A percentile compares a stretch with the other conserved stretches of the same genome.
Evolutionary conservation across 1,140 invertebrate genomes (phyloP).

Genomic region (Heliconius congener): DNA sequence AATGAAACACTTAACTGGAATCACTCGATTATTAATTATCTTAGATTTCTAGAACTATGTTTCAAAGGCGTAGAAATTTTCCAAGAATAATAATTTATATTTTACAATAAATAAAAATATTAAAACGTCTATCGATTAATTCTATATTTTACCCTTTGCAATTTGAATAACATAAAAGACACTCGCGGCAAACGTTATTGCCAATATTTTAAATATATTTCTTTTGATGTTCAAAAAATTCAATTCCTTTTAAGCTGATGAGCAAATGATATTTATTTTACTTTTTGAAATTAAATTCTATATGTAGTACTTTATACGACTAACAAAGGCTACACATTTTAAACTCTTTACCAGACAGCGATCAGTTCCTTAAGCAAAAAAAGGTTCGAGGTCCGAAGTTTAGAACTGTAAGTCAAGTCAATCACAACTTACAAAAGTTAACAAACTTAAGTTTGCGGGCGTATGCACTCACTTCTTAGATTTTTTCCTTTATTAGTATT

Average conservation of each 20-base stretch:
- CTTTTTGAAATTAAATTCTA: background rate
- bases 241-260: background rate
- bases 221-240: background rate
- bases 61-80: background rate
- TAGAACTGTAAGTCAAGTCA: too few species aligned
- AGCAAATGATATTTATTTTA: background rate
- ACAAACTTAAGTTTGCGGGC: too few species aligned
- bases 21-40: too few species aligned
- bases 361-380: too few species aligned
- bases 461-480: too few species aligned
- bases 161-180: constrained; percentile 8
- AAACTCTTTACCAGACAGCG: too few species aligned
- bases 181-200: background rate
- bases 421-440: too few species aligned
- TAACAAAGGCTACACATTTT: too few species aligned
- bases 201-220: constrained; percentile 10
- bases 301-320: background rate
- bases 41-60: background rate
- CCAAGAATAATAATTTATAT: background rate
- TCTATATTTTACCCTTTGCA: background rate
- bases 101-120: background rate
- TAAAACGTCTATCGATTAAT: background rate
- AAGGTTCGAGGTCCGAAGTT: too few species aligned
- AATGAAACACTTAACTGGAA: too few species aligned
- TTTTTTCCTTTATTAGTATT: too few species aligned